Evolutionary conservation across 1,140 invertebrate genomes (phyloP).

Genomic region (Nomia melanderi): DNA sequence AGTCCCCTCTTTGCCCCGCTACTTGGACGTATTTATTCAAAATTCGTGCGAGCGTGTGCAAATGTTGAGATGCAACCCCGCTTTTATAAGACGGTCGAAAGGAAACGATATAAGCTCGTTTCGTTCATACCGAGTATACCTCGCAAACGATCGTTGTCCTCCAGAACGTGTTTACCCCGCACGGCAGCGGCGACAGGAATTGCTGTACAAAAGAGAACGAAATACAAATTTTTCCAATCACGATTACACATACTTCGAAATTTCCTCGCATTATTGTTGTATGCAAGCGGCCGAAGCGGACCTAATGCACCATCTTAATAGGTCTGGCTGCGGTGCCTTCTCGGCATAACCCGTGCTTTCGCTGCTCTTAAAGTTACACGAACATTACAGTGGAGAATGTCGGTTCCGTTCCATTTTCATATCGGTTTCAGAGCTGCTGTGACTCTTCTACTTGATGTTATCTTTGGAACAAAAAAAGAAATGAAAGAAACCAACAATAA

Average conservation of each 20-base stretch:
- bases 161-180: slow-evolving; percentile 35
- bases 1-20: slow-evolving; percentile 19
- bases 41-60: slow-evolving; percentile 24
- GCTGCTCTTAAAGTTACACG: background rate
- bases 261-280: slow-evolving; percentile 35
- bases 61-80: slow-evolving; percentile 17
- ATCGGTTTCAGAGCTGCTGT: slow-evolving; percentile 32
- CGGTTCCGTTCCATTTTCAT: slow-evolving; percentile 44
- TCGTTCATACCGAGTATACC: slow-evolving; percentile 47
- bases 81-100: slow-evolving; percentile 27
- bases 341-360: background rate
- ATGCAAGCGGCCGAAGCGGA: background rate
- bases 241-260: slow-evolving; percentile 23
- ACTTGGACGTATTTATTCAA: slow-evolving; percentile 47
- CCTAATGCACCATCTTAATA: background rate
- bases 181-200: slow-evolving; percentile 17
- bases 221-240: slow-evolving; percentile 22
- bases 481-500: slow-evolving; percentile 38
- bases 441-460: background rate
- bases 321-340: slow-evolving; percentile 1
- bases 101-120: slow-evolving; percentile 6
- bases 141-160: slow-evolving; percentile 55
- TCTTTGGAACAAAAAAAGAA: background rate
- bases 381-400: slow-evolving; percentile 10
- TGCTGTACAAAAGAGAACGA: slow-evolving; percentile 34